phyloP scores from a whole-genome alignment of 2,888 invertebrate species.

The Diaphora mendica region DNA sequence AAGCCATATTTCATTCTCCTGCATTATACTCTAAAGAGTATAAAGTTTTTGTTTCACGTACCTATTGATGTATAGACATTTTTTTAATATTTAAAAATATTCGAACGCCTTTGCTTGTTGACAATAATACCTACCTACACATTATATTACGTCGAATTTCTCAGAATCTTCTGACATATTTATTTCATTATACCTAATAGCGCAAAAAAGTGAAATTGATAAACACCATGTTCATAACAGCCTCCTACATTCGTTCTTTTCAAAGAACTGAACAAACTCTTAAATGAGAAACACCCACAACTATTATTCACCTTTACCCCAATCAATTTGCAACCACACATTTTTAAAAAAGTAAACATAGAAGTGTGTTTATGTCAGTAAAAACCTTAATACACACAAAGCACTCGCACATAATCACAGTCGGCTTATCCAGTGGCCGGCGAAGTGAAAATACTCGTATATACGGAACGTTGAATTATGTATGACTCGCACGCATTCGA shows the following conservation, averaged over 20 bases:
- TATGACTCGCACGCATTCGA: constrained; percentile 47
- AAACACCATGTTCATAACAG: neutral
- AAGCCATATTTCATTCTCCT: too few species aligned
- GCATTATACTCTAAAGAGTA: too few species aligned
- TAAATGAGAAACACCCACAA: neutral
- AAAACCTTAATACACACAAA: constrained; percentile 19
- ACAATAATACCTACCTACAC: neutral
- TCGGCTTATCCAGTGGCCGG: constrained; percentile 34
- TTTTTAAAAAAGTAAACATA: neutral
- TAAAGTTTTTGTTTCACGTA: too few species aligned
- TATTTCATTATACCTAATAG: too few species aligned
- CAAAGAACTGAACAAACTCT: neutral
- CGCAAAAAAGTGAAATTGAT: neutral
- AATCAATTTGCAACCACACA: neutral
- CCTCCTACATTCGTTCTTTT: neutral
- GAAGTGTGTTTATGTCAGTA: neutral
- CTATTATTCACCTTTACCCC: neutral
- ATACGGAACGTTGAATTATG: constrained; percentile 54
- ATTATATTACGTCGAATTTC: neutral
- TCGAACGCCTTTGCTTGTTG: neutral
- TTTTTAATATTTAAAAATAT: neutral
- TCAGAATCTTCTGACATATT: neutral
- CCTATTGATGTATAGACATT: too few species aligned
- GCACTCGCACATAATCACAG: constrained; percentile 33
- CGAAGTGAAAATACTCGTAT: constrained; percentile 46